Percentiles rank a stretch among this genome's conserved stretches.
phyloP scores from a whole-genome alignment of 2,113 vertebrate species.

The Conger conger region DNA sequence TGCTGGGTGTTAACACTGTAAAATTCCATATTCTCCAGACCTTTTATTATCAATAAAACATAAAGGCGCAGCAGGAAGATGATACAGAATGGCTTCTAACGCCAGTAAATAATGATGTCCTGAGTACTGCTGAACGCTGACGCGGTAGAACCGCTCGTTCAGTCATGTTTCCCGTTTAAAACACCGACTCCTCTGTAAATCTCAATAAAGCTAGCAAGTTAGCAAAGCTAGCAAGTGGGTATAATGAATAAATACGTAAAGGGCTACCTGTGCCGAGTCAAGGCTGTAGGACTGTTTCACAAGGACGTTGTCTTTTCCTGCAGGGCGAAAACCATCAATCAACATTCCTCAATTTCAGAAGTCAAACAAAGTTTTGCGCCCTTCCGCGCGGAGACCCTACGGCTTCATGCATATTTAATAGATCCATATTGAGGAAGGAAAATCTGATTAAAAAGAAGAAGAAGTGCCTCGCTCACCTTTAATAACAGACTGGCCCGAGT shows the following conservation, averaged over 20 bases:
- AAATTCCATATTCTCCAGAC: background rate
- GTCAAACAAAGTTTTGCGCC: background rate
- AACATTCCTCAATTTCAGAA: background rate
- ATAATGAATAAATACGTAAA: background rate
- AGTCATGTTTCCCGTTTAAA: background rate
- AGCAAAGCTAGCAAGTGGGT: background rate
- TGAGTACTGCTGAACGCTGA: background rate
- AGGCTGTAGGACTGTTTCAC: constrained; percentile 79
- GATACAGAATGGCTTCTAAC: background rate
- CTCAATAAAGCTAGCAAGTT: background rate
- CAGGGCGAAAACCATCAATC: constrained; percentile 34
- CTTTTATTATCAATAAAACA: constrained; percentile 4
- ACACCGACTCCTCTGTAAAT: background rate
- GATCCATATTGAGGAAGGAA: background rate
- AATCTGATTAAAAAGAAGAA: background rate
- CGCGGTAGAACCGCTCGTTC: background rate
- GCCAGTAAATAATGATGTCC: background rate
- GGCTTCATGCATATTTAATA: background rate
- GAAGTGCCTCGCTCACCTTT: constrained; percentile 60
- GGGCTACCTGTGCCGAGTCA: constrained; percentile 78
- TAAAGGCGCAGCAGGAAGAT: background rate
- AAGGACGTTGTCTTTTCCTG: constrained; percentile 86
- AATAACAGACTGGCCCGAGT: constrained; percentile 73
- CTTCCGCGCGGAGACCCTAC: background rate
- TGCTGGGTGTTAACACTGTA: background rate